Evolutionary conservation across 2,888 invertebrate species (phyloP).

Genomic region (Erebia palarica): DNA sequence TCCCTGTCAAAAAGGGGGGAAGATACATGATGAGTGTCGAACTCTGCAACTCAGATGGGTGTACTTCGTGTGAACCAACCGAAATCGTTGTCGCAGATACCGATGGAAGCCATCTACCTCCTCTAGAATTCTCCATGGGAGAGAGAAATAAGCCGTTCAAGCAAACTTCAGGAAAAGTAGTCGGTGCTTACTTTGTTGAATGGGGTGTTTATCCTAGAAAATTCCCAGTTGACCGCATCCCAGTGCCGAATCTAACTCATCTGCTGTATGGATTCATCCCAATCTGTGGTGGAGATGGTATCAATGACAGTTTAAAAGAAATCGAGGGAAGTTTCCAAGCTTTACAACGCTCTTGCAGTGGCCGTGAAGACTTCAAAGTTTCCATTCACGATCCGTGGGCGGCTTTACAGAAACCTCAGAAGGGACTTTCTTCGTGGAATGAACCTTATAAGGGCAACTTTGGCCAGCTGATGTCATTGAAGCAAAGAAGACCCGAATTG

Average conservation of each 20-base stretch:
- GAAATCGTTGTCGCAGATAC: slow-evolving; percentile 76
- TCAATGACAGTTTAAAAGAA: slow-evolving; percentile 78
- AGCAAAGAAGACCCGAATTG: slow-evolving; percentile 72
- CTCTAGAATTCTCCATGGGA: slow-evolving; percentile 64
- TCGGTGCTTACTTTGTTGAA: slow-evolving; percentile 76
- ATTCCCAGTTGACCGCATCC: slow-evolving; percentile 72
- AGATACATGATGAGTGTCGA: slow-evolving; percentile 72
- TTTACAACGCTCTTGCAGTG: slow-evolving; percentile 73
- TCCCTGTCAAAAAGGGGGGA: slow-evolving; percentile 75
- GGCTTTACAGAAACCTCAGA: slow-evolving; percentile 76
- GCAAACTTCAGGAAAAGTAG: slow-evolving; percentile 75
- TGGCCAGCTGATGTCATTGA: slow-evolving; percentile 75
- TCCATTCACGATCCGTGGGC: slow-evolving; percentile 79
- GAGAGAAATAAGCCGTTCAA: slow-evolving; percentile 76
- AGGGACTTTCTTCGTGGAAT: slow-evolving; percentile 74
- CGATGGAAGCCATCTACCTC: slow-evolving; percentile 76
- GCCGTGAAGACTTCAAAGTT: slow-evolving; percentile 76
- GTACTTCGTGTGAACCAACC: slow-evolving; percentile 67
- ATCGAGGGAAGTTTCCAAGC: slow-evolving; percentile 79
- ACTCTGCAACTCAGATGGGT: slow-evolving; percentile 73
- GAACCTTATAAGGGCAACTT: slow-evolving; percentile 79
- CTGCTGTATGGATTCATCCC: slow-evolving; percentile 76
- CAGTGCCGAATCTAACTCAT: slow-evolving; percentile 74
- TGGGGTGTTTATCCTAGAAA: slow-evolving; percentile 78
- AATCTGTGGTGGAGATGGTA: slow-evolving; percentile 77